These are phyloP conservation scores for Aix galericulata DNA, from an alignment of 2,113 vertebrate genomes.

Conservation along the genomic window DNA sequence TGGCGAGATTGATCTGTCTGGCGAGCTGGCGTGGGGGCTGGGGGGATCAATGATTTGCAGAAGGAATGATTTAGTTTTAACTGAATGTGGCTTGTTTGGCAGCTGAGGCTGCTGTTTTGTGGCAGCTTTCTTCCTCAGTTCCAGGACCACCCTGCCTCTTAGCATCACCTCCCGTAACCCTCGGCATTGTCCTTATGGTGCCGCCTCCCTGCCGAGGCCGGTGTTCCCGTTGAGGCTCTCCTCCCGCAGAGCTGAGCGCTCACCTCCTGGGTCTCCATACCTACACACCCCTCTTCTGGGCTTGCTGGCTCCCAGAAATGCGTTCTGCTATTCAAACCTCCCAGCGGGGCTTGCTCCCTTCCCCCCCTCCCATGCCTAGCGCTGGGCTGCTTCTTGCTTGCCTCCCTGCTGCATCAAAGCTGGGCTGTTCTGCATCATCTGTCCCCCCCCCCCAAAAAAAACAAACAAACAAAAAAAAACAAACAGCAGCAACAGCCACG, in stretches of 20 bases:
- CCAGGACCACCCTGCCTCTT: not conserved
- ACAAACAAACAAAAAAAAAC: too few relatives aligned
- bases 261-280: not conserved
- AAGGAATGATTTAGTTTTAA: not conserved
- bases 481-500: not conserved
- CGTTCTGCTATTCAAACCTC: not conserved
- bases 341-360: not conserved
- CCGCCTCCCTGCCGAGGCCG: not conserved
- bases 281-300: not conserved
- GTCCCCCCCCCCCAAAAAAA: not conserved
- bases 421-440: not conserved
- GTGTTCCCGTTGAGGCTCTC: not conserved
- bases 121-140: not conserved
- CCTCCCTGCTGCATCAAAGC: not conserved
- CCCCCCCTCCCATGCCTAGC: not conserved
- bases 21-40: not conserved
- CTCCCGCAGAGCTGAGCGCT: not conserved
- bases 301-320: not conserved
- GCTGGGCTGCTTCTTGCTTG: not conserved
- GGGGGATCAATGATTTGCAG: not conserved
- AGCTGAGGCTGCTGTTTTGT: not conserved
- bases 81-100: not conserved
- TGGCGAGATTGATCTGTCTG: conserved; percentile 13
- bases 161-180: not conserved
- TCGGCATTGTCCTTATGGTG: not conserved